Evolutionary conservation across 2,113 vertebrate species (phyloP).

Genomic region (Chionomys nivalis): DNA sequence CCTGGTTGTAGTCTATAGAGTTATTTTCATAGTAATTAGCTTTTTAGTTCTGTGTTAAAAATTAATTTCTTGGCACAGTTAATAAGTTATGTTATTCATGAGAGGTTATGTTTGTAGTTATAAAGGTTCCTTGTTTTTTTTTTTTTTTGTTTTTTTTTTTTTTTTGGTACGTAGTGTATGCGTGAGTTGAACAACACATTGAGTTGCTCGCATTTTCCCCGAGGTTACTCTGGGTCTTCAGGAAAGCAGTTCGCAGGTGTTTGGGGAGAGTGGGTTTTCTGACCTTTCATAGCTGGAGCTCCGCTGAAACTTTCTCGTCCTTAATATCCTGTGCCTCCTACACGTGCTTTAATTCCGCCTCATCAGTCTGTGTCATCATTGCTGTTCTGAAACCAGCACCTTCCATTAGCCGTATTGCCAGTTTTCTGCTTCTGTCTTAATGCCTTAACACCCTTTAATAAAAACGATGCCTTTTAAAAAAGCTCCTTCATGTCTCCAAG

Average conservation of each 20-base stretch:
- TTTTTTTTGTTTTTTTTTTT: not conserved
- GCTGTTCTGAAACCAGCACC: not conserved
- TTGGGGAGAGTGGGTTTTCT: not conserved
- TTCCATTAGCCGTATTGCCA: slow-evolving; percentile 10
- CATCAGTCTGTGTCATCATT: not conserved
- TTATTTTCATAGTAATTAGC: not conserved
- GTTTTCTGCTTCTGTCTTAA: not conserved
- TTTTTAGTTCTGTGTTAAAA: not conserved
- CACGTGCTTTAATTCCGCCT: not conserved
- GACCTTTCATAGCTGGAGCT: not conserved
- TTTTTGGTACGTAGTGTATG: slow-evolving; percentile 10
- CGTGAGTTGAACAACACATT: not conserved
- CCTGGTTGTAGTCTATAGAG: not conserved
- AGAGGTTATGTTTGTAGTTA: slow-evolving; percentile 15
- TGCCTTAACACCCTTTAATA: not conserved
- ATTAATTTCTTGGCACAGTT: not conserved
- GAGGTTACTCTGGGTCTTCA: not conserved
- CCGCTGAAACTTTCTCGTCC: not conserved
- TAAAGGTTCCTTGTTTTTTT: not conserved
- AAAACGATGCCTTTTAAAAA: not conserved
- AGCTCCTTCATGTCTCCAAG: not conserved
- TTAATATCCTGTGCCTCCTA: not conserved
- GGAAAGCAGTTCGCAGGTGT: not conserved
- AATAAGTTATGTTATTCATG: not conserved
- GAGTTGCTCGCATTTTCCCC: not conserved